phyloP scores from a whole-genome alignment of 2,888 invertebrate genomes.

The Drosophila histrio region DNA sequence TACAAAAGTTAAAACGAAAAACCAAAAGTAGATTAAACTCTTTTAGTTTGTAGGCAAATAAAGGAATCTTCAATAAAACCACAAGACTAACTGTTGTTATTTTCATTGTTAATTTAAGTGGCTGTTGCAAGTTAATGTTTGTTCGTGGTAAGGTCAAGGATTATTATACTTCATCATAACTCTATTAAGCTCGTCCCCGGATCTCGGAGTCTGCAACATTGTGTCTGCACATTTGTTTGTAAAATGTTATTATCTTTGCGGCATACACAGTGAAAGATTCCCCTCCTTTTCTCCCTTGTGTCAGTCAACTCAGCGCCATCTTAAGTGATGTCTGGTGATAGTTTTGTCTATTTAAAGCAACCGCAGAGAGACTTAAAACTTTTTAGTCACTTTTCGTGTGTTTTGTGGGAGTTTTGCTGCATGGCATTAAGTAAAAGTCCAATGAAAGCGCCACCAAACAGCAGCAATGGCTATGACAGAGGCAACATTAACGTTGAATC shows the following conservation, averaged over 20 bases:
- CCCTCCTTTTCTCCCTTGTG: slow-evolving; percentile 6
- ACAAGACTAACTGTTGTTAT: slow-evolving; percentile 29
- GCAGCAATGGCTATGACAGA: slow-evolving; percentile 14
- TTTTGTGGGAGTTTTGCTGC: slow-evolving; percentile 44
- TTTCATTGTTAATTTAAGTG: slow-evolving; percentile 35
- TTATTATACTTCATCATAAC: slow-evolving; percentile 79
- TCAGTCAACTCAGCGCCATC: slow-evolving; percentile 15
- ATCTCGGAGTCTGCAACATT: slow-evolving; percentile 11
- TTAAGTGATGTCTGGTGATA: slow-evolving; percentile 54
- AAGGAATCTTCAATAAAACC: slow-evolving; percentile 8
- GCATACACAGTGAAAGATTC: slow-evolving; percentile 40
- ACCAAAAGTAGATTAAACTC: not conserved
- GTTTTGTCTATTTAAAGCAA: slow-evolving; percentile 62
- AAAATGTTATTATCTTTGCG: slow-evolving; percentile 65
- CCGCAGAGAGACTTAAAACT: slow-evolving; percentile 31
- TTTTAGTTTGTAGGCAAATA: not conserved
- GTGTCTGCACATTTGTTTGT: slow-evolving; percentile 68
- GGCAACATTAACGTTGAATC: slow-evolving; percentile 17
- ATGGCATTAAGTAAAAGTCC: slow-evolving; percentile 75
- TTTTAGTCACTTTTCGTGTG: slow-evolving; percentile 19
- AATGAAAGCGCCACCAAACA: slow-evolving; percentile 69
- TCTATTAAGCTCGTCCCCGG: slow-evolving; percentile 66
- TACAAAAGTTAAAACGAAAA: slow-evolving; percentile 1
- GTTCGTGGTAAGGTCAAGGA: slow-evolving; percentile 77
- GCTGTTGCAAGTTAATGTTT: slow-evolving; percentile 57